A percentile compares a stretch with the other conserved stretches of the same genome.
Conservation (phyloP, 2,113 vertebrate genomes). For the Mola mola region DNA sequence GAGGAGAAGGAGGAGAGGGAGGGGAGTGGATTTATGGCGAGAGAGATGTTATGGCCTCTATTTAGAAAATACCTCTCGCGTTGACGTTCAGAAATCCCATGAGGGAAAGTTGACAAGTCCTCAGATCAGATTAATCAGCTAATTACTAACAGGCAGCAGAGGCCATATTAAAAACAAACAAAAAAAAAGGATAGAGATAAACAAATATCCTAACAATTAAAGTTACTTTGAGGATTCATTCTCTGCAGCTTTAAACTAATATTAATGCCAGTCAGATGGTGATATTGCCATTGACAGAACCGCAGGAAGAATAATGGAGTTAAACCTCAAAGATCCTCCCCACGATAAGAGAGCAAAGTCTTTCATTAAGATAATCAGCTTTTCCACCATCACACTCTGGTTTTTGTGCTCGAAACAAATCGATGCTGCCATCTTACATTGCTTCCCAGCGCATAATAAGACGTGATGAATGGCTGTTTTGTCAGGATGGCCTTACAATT, state of each 20-base stretch:
- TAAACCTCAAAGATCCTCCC: constrained; percentile 59
- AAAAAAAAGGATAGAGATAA: constrained; percentile 47
- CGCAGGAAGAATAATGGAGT: constrained; percentile 62
- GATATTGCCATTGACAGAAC: constrained; percentile 30
- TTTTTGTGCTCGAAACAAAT: constrained; percentile 59
- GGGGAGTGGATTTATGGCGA: constrained; percentile 12
- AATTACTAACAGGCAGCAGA: constrained; percentile 63
- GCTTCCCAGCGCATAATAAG: constrained; percentile 54
- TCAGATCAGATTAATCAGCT: constrained; percentile 68
- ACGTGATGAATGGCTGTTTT: constrained; percentile 67
- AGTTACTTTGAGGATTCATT: constrained; percentile 34
- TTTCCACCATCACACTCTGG: constrained; percentile 47
- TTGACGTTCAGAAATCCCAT: constrained; percentile 57
- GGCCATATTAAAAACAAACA: constrained; percentile 50
- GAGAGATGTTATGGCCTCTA: constrained; percentile 28
- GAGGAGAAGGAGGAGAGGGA: not conserved
- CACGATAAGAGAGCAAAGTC: constrained; percentile 51
- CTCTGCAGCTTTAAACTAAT: constrained; percentile 44
- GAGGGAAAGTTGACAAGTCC: constrained; percentile 62
- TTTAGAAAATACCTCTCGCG: constrained; percentile 41
- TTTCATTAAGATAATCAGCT: constrained; percentile 75
- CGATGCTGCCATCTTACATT: constrained; percentile 57
- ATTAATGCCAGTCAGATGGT: constrained; percentile 33
- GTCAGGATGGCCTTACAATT: constrained; percentile 68
- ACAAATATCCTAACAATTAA: constrained; percentile 43